Base-by-base conservation (phyloP, 1,140 invertebrate genomes). In the Bombus pascuorum region DNA sequence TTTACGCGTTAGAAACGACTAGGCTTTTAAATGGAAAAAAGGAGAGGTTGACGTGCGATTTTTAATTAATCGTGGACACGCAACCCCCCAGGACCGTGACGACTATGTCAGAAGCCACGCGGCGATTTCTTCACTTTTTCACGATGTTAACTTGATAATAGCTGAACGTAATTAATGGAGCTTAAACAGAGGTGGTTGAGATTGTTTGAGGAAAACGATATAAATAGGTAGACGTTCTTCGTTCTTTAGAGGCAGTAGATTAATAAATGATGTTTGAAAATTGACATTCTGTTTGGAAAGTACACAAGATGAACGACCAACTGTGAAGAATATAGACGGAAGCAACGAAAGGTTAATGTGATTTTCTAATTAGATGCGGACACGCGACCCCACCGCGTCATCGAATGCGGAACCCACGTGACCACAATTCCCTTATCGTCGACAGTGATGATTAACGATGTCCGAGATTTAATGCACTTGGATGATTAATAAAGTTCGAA, bases 401-500 rank as follows among this genome's bases (percentile, higher is more conserved):
- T n/a, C 57, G 71, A 65, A 47, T 62, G 57, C 74, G 47, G 39
- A 70, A 71, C 53, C 47, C 25, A 62, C 47, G 47, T 59, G 47
- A 71, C 53, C 80, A 10, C 34, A 34, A 65, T 34, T 44, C 39
- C 25, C 57, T 74, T 66, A 82, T 32, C 71, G 57, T 8, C 39
- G 22, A 37, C 22, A 39, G 22, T 22, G 15, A 79, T 80, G 68
- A 80, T 84, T 79, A 80, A 79, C 77, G 66, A 78, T 62, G 42
- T 2, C 15, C 3, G n/a, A 25, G 72, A 47, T 25, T 44, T 22
- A 59, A 74, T 32, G 53, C 25, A 22, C 42, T 9, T 12, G 28
- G 34, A 83, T 66, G 47, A 76, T 83, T 66, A 76, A 83, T 76
- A 76, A 76, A 44, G 32, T 59, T 62, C n/a, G n/a, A 22, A 65